Conservation (phyloP, 2,797 vertebrate species). For the Psittacula echo region DNA sequence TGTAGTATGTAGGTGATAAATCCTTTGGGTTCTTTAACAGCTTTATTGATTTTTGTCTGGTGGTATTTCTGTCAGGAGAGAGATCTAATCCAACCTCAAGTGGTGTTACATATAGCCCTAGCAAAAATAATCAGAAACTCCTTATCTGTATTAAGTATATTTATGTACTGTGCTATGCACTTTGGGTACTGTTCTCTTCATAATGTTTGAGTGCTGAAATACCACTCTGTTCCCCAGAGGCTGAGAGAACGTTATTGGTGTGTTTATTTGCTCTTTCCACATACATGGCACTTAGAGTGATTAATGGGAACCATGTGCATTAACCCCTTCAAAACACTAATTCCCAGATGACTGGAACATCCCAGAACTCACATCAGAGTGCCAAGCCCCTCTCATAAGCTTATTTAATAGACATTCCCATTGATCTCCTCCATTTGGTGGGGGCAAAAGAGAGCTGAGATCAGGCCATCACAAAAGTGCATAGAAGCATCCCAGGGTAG, state of each 20-base stretch:
- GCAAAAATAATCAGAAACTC: constrained; percentile 54
- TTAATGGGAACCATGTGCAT: neutral
- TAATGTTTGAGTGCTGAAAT: neutral
- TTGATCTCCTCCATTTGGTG: neutral
- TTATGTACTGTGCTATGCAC: neutral
- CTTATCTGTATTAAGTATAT: constrained; percentile 28
- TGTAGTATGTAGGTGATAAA: constrained; percentile 63
- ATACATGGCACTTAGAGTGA: neutral
- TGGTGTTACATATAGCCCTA: constrained; percentile 23
- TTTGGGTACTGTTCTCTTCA: neutral
- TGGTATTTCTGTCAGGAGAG: constrained; percentile 69
- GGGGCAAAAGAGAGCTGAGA: neutral
- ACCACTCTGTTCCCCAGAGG: neutral
- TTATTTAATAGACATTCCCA: neutral
- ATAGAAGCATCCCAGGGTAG: neutral
- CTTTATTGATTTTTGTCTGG: constrained; percentile 67
- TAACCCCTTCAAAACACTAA: neutral
- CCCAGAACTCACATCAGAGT: neutral
- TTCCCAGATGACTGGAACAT: neutral
- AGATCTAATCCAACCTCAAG: constrained; percentile 54
- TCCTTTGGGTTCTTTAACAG: constrained; percentile 54
- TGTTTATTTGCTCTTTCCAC: neutral
- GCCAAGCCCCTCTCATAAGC: neutral
- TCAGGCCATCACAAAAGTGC: too few species aligned
- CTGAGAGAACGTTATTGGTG: neutral